These are phyloP conservation scores for Carcinoscorpius rotundicauda DNA, from an alignment of 1,140 invertebrate genomes.

Conservation along the genomic window DNA sequence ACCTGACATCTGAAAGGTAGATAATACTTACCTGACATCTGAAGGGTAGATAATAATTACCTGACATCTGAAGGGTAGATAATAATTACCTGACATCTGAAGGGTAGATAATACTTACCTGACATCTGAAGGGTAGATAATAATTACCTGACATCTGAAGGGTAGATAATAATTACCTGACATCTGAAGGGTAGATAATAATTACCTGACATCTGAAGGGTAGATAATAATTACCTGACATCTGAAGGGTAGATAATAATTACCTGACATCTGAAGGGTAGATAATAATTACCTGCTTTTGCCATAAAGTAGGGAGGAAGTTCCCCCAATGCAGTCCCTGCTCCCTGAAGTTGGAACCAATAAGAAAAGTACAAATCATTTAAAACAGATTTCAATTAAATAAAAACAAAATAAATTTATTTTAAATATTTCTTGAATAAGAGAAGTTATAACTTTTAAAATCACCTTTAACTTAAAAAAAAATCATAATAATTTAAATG, in stretches of 20 bases:
- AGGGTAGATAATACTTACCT: conserved; percentile 7
- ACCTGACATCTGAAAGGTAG: conserved; percentile 31
- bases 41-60: conserved; percentile 5
- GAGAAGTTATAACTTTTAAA: too few relatives aligned
- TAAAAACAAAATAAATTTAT: too few relatives aligned
- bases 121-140: conserved; percentile 31
- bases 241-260: not conserved
- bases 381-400: too few relatives aligned
- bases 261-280: conserved; percentile 32
- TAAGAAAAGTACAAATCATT: too few relatives aligned
- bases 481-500: too few relatives aligned
- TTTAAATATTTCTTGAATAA: too few relatives aligned
- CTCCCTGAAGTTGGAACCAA: conserved; percentile 36
- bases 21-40: conserved; percentile 33
- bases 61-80: conserved; percentile 30
- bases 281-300: conserved; percentile 43
- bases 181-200: not conserved
- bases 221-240: conserved; percentile 32
- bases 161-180: conserved; percentile 31
- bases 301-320: conserved; percentile 97
- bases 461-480: too few relatives aligned
- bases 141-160: conserved; percentile 32
- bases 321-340: conserved; percentile 93
- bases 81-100: conserved; percentile 33
- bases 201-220: conserved; percentile 32